These are phyloP conservation scores for Lacanobia oleracea DNA, from an alignment of 2,888 invertebrate genomes.

Conservation along the genomic window DNA sequence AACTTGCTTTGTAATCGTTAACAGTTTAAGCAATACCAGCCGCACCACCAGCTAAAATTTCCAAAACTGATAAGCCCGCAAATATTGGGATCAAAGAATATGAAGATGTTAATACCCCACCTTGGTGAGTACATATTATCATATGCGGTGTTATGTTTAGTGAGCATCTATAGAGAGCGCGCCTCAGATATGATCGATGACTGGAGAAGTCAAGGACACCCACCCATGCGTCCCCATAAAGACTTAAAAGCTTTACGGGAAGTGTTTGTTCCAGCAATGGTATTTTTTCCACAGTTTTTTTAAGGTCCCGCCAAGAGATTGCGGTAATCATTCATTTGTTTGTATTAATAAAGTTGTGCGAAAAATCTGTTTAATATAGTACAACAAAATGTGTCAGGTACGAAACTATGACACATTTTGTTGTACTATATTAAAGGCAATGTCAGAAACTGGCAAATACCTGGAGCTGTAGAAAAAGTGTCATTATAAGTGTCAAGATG, in stretches of 20 bases:
- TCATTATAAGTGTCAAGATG: too few relatives aligned
- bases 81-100: conserved; percentile 10
- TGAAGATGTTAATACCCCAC: conserved; percentile 33
- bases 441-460: too few relatives aligned
- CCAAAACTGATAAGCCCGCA: conserved; percentile 9
- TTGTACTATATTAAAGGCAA: too few relatives aligned
- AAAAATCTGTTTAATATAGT: too few relatives aligned
- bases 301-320: neutral
- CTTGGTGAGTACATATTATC: conserved; percentile 48
- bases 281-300: neutral
- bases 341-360: too few relatives aligned
- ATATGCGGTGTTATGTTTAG: conserved; percentile 65
- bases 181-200: conserved; percentile 77
- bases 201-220: conserved; percentile 77
- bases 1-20: neutral
- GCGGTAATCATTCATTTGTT: neutral
- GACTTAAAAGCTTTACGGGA: conserved; percentile 61
- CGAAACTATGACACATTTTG: too few relatives aligned
- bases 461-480: too few relatives aligned
- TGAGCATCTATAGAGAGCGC: conserved; percentile 67
- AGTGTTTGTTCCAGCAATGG: conserved; percentile 24
- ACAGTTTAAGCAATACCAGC: conserved; percentile 8
- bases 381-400: too few relatives aligned
- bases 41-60: conserved; percentile 13
- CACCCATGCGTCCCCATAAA: conserved; percentile 69